Base-by-base conservation (phyloP, 2,888 invertebrate genomes). In the Petrolisthes cinctipes region DNA sequence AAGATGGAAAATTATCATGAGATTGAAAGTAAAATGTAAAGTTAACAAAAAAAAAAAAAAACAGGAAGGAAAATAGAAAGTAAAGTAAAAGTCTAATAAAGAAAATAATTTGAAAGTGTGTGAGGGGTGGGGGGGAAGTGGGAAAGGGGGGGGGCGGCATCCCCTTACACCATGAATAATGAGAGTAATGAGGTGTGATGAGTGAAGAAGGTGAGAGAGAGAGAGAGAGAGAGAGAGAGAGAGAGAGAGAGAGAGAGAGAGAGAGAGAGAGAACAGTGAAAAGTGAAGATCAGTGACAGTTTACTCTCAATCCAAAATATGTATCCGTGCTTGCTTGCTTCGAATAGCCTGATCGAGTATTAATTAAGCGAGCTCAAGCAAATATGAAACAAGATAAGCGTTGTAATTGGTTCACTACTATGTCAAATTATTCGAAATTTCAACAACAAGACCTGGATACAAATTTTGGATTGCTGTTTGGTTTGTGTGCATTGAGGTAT, bases 211-310 rank as follows among this genome's bases (percentile, higher is more conserved):
- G 78, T 3, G 78, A 78, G 54, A 53, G 53, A 78, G 78, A 53
- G 78, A 53, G 78, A 53, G 78, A 78, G 78, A 17, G n/a, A 53
- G 53, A 53, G 51, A 78, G 5, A 17, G 78, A 78, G n/a, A 78
- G 78, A 78, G 53, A n/a, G 73, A 54, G 54, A 17, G 4, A 78
- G 78, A n/a, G n/a, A 78, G 54, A 14, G 57, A 20, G 56, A 54
- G 53, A 53, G 53, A 53, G 14, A 57, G 23, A 56, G 14, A 9
- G 61, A 61, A 61, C 6, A 6, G 61, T 6, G 14, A 61, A 61
- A 9, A 6, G 7, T 61, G 61, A 9, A 9, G 6, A 61, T 6
- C 61, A 61, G 61, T n/a, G n/a, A n/a, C n/a, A n/a, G n/a, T n/a
- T n/a, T n/a, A n/a, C n/a, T n/a, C n/a, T n/a, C n/a, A n/a, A n/a